phyloP scores from a whole-genome alignment of 2,888 invertebrate genomes.

The Phorcus lineatus region DNA sequence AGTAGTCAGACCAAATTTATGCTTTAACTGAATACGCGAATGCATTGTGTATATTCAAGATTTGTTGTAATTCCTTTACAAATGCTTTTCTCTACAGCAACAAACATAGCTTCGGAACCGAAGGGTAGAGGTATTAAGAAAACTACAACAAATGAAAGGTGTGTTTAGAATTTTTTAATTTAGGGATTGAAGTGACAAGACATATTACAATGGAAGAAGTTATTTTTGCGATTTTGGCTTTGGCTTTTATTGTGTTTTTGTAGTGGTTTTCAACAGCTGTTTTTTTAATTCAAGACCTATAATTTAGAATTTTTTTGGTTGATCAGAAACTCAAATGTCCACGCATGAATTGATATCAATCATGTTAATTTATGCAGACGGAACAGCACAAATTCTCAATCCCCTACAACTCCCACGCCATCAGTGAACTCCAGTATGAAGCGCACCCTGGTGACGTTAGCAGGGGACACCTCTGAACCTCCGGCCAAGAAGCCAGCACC shows the following conservation, averaged over 20 bases:
- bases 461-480: conserved; percentile 21
- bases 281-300: no score
- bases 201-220: no score
- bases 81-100: neutral
- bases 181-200: no score
- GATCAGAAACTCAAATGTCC: no score
- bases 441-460: conserved; percentile 44
- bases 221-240: no score
- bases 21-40: no score
- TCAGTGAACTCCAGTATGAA: conserved; percentile 31
- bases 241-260: no score
- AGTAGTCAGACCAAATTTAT: no score
- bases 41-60: no score
- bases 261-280: no score
- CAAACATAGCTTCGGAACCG: neutral
- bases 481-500: neutral
- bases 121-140: neutral
- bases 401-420: conserved; percentile 7
- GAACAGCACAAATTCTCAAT: neutral
- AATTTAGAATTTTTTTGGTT: no score
- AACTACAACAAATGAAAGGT: neutral
- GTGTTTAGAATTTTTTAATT: neutral
- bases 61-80: no score
- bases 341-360: neutral
- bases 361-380: neutral